Conservation (phyloP, 2,797 vertebrate genomes). For the Dendrocincla tyrannina region DNA sequence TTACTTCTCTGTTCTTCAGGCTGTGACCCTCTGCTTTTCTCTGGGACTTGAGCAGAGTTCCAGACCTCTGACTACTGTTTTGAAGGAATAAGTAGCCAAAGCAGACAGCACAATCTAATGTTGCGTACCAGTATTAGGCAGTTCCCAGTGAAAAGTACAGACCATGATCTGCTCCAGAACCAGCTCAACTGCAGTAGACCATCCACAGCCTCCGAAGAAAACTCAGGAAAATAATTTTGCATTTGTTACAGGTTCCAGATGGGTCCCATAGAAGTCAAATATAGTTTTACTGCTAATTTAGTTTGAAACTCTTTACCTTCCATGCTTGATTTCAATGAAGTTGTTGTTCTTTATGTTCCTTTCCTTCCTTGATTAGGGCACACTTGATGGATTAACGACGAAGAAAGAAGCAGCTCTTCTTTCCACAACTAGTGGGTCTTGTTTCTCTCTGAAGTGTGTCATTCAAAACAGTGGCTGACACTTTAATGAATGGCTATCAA, state of each 20-base stretch:
- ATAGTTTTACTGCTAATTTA: not conserved
- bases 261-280: not conserved
- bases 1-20: not conserved
- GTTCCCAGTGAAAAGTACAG: not conserved
- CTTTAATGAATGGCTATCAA: slow-evolving; percentile 17
- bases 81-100: not conserved
- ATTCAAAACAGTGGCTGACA: slow-evolving; percentile 14
- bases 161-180: not conserved
- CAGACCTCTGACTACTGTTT: not conserved
- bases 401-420: slow-evolving; percentile 7
- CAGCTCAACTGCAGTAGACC: not conserved
- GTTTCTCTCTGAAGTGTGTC: not conserved
- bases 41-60: not conserved
- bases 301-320: not conserved
- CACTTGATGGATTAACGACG: not conserved
- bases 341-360: not conserved
- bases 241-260: not conserved
- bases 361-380: not conserved
- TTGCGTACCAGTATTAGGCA: not conserved
- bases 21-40: not conserved
- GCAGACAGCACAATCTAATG: not conserved
- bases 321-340: not conserved
- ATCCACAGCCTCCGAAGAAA: not conserved
- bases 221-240: not conserved
- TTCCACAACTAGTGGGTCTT: not conserved